Conservation (phyloP, 2,888 invertebrate genomes). For the Eugnorisma glareosa region DNA sequence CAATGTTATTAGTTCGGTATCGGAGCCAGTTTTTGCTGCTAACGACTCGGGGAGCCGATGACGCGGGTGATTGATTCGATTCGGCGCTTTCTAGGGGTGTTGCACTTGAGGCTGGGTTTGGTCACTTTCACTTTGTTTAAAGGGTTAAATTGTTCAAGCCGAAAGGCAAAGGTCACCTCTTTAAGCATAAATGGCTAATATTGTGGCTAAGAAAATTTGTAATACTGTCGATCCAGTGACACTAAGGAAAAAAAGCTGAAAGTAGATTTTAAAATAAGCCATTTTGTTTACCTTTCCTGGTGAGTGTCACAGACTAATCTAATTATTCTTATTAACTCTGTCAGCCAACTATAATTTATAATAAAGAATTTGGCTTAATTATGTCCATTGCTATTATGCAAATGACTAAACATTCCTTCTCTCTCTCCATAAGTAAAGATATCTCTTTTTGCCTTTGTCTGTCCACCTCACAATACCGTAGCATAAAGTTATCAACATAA, state of each 20-base stretch:
- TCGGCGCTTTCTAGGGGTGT: constrained; percentile 50
- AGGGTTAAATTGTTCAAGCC: not conserved
- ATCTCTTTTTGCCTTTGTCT: constrained; percentile 15
- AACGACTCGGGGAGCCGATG: constrained; percentile 67
- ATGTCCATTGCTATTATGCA: constrained; percentile 42
- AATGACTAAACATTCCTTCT: constrained; percentile 30
- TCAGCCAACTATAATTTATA: not conserved
- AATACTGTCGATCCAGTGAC: not conserved
- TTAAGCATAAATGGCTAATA: not conserved
- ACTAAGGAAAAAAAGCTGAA: not conserved
- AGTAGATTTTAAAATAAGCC: not conserved
- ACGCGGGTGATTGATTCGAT: constrained; percentile 77
- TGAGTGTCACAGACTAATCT: not conserved
- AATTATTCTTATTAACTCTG: not conserved
- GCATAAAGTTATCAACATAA: constrained; percentile 66
- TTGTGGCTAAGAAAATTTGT: not conserved
- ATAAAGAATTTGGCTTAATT: constrained; percentile 26
- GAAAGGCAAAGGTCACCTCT: not conserved
- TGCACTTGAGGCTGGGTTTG: constrained; percentile 31
- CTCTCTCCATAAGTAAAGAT: not conserved
- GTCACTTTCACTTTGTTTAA: constrained; percentile 23
- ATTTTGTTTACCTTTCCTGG: not conserved
- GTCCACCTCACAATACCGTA: constrained; percentile 50
- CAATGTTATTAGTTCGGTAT: constrained; percentile 67
- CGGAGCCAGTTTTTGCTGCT: constrained; percentile 67